Evolutionary conservation across 92 coral and sea anemone genomes (phyloP).

Genomic region (Metridium senile): DNA sequence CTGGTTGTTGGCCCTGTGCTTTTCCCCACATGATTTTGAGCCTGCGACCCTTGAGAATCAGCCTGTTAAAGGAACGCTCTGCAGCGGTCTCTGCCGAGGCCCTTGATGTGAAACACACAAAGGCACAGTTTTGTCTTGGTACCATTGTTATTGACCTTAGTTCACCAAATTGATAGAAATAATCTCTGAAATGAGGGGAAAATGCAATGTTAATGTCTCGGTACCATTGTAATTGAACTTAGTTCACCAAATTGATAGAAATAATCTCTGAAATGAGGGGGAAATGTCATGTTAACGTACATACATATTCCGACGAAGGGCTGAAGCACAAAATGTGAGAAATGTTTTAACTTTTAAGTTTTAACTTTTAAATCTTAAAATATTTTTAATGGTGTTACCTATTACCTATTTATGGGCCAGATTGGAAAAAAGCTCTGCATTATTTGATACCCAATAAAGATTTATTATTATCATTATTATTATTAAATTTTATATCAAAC

Average conservation of each 20-base stretch:
- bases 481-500: neutral
- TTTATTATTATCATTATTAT: neutral
- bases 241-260: constrained; percentile 98
- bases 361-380: too few species aligned
- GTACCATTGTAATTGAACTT: constrained; percentile 97
- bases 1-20: constrained; percentile 91
- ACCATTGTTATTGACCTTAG: constrained; percentile 99
- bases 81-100: constrained; percentile 95
- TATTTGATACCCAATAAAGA: too few species aligned
- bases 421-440: too few species aligned
- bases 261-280: constrained; percentile 74
- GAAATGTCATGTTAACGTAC: constrained; percentile 41
- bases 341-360: too few species aligned
- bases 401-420: too few species aligned
- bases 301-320: too few species aligned
- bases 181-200: too few species aligned
- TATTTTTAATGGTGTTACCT: too few species aligned
- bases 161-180: constrained; percentile 99
- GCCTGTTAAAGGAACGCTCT: constrained; percentile 89
- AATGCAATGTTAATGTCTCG: too few species aligned
- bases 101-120: constrained; percentile 93
- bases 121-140: constrained; percentile 98
- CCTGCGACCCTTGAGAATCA: constrained; percentile 92
- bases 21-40: constrained; percentile 99
- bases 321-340: too few species aligned